Evolutionary conservation across 2,888 invertebrate genomes (phyloP), one percentile per base, ranked within the genome.

Genomic region (Caenorhabditis doughertyi): DNA sequence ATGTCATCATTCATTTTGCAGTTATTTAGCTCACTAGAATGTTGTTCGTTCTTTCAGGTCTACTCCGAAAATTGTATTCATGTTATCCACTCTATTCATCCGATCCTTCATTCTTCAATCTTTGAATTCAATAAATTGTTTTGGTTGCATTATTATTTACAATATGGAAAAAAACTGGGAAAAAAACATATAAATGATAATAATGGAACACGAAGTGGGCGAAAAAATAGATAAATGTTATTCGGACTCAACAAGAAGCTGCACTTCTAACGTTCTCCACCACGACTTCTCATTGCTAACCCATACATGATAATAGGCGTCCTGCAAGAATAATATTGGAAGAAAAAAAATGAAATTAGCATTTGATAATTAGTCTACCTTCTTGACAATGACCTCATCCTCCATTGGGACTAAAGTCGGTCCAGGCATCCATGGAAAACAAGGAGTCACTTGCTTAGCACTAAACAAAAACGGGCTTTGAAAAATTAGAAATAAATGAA

Each of bases 361-460:
- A 65, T 65, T 29, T 32, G 16, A 11, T 51, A 51, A 51, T 51
- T 51, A 21, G 42, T 47, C 47, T n/a, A 83, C 84, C 58, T 80
- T 71, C 29, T 74, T 60, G 23, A 84, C 81, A 51, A 81, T 65
- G 55, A 85, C 55, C 29, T 70, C 67, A 18, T 86, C 86, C 35
- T 88, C 84, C 44, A 89, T 73, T 3, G 89, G 87, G 0, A 88
- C 89, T 27, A 88, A 83, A 9, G 85, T 64, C 21, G 89, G 89
- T 29, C 89, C 89, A 1, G 90, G 90, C 89, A 90, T 89, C 84
- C 89, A 88, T 18, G 84, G 79, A 70, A 88, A 88, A 23, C 76
- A 67, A 0, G 87, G 87, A 21, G 83, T 62, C 4, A 85, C 77
- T 76, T 88, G 87, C n/a, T 82, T 83, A 29, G 85, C 84, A 21